Conservation (phyloP, 2,113 vertebrate species). For the Holacanthus passer region DNA sequence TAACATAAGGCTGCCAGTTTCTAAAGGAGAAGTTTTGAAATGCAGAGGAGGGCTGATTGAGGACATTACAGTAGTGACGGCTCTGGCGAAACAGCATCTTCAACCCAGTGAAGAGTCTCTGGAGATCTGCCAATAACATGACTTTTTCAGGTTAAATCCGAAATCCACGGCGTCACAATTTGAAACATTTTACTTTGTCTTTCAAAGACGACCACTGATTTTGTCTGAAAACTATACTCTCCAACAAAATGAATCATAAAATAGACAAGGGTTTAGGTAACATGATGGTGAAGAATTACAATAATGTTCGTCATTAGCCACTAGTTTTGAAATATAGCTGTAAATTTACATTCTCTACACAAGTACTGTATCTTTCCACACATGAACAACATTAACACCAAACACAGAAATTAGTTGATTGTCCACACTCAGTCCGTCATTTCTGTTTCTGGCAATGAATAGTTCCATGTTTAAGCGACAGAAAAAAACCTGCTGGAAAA, state of each 20-base stretch:
- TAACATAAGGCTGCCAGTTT: constrained; percentile 81
- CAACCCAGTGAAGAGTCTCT: constrained; percentile 61
- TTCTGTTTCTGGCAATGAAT: constrained; percentile 94
- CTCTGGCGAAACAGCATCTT: constrained; percentile 65
- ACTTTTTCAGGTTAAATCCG: constrained; percentile 64
- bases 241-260: constrained; percentile 84
- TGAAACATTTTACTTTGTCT: constrained; percentile 78
- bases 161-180: constrained; percentile 86
- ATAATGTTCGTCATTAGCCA: constrained; percentile 98
- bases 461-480: constrained; percentile 92
- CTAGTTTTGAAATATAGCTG: constrained; percentile 99
- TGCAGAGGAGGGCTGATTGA: constrained; percentile 69
- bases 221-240: constrained; percentile 81
- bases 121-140: constrained; percentile 45
- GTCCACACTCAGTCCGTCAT: constrained; percentile 97
- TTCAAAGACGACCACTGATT: constrained; percentile 70
- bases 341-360: constrained; percentile 99
- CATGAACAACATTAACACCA: constrained; percentile 98
- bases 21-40: constrained; percentile 76
- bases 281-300: constrained; percentile 97
- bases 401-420: constrained; percentile 99
- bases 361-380: constrained; percentile 99
- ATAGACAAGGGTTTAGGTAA: constrained; percentile 86
- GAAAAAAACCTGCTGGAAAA: constrained; percentile 85
- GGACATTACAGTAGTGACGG: constrained; percentile 80